Evolutionary conservation across 2,888 invertebrate species (phyloP).

Genomic region (Chloromyia formosa): DNA sequence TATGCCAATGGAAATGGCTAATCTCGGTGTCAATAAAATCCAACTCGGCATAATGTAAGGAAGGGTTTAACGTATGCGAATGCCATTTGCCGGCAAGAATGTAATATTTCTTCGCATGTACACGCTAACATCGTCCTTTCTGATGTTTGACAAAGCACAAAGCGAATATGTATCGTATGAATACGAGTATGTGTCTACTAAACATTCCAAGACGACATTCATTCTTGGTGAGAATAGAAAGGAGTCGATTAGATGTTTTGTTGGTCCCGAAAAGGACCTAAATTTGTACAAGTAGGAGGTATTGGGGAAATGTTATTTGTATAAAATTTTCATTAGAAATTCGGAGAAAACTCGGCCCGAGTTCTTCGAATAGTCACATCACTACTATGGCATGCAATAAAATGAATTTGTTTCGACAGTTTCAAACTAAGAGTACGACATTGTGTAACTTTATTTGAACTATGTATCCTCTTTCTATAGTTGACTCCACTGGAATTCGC

Average conservation of each 20-base stretch:
- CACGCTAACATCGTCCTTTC: neutral
- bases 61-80: neutral
- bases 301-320: neutral
- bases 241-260: neutral
- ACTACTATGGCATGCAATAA: neutral
- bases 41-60: neutral
- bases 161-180: neutral
- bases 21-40: neutral
- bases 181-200: too few relatives aligned
- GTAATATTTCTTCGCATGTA: neutral
- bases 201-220: too few relatives aligned
- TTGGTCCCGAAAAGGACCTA: constrained; percentile 16
- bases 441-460: neutral
- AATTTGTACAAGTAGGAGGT: neutral
- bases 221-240: neutral
- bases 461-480: neutral
- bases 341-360: neutral
- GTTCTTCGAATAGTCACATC: too few relatives aligned
- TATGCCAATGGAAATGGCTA: constrained; percentile 1
- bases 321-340: constrained; percentile 25
- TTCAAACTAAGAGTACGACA: neutral
- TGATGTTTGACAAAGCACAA: neutral
- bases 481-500: too few relatives aligned
- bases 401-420: constrained; percentile 1
- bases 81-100: neutral